Evolutionary conservation across 2,113 vertebrate species (phyloP), one percentile per base, ranked within the genome.

Genomic region (Dinomys branickii): DNA sequence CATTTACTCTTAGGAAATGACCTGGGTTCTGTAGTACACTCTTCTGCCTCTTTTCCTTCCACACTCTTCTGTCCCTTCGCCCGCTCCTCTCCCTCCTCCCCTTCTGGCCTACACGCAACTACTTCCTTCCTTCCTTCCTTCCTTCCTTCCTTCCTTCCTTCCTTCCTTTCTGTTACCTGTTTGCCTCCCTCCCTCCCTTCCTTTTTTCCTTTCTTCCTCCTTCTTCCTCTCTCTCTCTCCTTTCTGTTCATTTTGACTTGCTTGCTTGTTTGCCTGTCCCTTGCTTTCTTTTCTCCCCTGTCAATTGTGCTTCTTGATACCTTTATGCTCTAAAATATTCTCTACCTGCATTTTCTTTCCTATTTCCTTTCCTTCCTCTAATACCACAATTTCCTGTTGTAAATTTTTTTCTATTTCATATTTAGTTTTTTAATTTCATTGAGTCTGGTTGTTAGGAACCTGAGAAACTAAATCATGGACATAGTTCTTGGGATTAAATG

Each of bases 51-150:
- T 44, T 65, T 20, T 28, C 30, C 3, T 91, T 11, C 41, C n/a
- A 0, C 14, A 11, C 10, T 4, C 12, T 30, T 65, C 35, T 24
- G 26, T 47, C 10, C 30, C 3, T 28, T 41, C 10, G 5, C 16
- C 7, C 5, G 5, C 41, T 82, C 33, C 28, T 14, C n/a, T 28
- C 44, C 30, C 33, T 67, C 63, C 13, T 67, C 63, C 13, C 63
- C 63, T 67, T 65, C 33, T 35, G 63, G 33, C 14, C 14, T 35
- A 67, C 5, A 67, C 33, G 13, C 33, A 35, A 35, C 35, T 67
- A 5, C 20, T 58, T 58, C 56, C 20, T 58, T 58, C 17, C 3
- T 50, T 50, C 47, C 9, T 50, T 50, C 47, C 9, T 50, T 50
- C 47, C 9, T 50, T 50, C 47, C 9, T 50, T 50, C 47, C 9